Conservation (phyloP, 2,888 invertebrate genomes). For the Aquatica leii region DNA sequence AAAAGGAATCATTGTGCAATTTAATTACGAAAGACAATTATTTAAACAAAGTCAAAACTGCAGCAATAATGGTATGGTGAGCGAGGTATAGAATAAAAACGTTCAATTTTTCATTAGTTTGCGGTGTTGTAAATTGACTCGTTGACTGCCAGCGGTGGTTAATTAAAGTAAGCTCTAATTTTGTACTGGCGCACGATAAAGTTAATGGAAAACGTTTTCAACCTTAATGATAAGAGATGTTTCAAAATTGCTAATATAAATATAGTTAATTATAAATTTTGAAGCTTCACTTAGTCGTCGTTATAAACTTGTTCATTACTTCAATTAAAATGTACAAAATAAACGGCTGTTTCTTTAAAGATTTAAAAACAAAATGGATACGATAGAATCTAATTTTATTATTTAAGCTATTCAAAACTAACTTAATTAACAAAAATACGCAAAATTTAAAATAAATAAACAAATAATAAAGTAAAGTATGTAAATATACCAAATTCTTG, state of each 20-base stretch:
- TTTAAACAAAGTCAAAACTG: neutral
- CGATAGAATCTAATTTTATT: too few relatives aligned
- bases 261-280: slow-evolving; percentile 3
- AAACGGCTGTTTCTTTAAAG: too few relatives aligned
- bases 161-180: slow-evolving; percentile 21
- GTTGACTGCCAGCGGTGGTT: slow-evolving; percentile 16
- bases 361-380: too few relatives aligned
- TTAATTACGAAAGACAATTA: too few relatives aligned
- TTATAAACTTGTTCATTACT: neutral
- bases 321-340: too few relatives aligned
- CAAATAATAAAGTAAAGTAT: too few relatives aligned
- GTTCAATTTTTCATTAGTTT: slow-evolving; percentile 15
- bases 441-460: too few relatives aligned
- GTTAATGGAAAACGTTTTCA: slow-evolving; percentile 17
- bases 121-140: slow-evolving; percentile 22
- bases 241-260: slow-evolving; percentile 5
- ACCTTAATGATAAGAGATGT: neutral
- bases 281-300: neutral
- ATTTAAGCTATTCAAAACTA: too few relatives aligned
- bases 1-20: too few relatives aligned
- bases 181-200: slow-evolving; percentile 13
- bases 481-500: too few relatives aligned
- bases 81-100: neutral
- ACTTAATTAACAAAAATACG: too few relatives aligned
- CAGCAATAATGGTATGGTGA: neutral